These are phyloP conservation scores for Anoplius nigerrimus DNA, from an alignment of 2,888 invertebrate genomes.

Conservation along the genomic window DNA sequence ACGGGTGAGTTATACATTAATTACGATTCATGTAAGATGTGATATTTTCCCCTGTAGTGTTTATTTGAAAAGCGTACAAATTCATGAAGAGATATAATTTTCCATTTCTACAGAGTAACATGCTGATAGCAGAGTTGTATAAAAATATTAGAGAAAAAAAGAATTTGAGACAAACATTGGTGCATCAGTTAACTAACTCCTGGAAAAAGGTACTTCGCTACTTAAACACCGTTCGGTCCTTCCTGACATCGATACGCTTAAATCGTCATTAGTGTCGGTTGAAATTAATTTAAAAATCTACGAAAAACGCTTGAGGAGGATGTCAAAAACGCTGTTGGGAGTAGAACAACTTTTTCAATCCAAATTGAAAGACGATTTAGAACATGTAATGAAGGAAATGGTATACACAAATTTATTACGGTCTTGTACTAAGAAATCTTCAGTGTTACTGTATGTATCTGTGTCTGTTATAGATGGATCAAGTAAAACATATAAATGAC, in stretches of 20 bases:
- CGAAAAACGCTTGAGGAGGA: constrained; percentile 83
- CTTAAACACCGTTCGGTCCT: constrained; percentile 80
- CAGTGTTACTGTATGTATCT: not conserved
- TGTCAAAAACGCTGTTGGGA: constrained; percentile 81
- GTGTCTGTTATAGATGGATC: not conserved
- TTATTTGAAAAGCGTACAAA: not conserved
- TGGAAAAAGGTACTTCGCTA: constrained; percentile 79
- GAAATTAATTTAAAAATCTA: constrained; percentile 80
- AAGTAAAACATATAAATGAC: constrained; percentile 62
- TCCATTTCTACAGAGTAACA: constrained; percentile 24
- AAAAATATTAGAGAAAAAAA: constrained; percentile 79
- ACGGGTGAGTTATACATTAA: constrained; percentile 75
- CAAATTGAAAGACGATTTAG: constrained; percentile 78
- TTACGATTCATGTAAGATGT: too few relatives aligned
- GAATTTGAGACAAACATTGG: constrained; percentile 78
- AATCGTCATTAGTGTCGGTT: constrained; percentile 75
- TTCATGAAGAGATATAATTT: constrained; percentile 74
- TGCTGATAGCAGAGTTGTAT: constrained; percentile 76
- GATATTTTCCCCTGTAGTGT: not conserved
- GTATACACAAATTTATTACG: constrained; percentile 54
- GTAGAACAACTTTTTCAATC: constrained; percentile 78
- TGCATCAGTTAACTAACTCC: constrained; percentile 79
- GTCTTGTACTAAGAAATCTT: not conserved
- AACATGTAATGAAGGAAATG: constrained; percentile 79
- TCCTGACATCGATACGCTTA: constrained; percentile 80